A percentile compares a stretch with the other conserved stretches of the same genome.
Evolutionary conservation across 1,140 invertebrate species (phyloP).

Genomic region (Paralvinella palmiformis): DNA sequence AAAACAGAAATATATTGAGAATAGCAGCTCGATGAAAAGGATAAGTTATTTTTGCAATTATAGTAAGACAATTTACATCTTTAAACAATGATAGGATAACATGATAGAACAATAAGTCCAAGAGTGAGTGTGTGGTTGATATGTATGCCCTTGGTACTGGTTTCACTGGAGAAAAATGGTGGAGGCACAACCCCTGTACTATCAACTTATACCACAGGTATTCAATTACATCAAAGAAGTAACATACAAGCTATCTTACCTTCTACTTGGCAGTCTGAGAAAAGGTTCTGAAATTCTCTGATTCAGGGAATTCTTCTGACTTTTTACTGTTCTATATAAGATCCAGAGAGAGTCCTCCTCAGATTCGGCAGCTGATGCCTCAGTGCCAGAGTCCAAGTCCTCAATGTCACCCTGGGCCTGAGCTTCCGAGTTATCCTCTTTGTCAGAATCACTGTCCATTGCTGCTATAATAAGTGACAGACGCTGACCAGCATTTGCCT

Average conservation of each 20-base stretch:
- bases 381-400: slow-evolving; percentile 54
- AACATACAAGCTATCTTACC: background rate
- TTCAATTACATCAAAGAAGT: too few species aligned
- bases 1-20: slow-evolving; percentile 46
- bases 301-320: slow-evolving; percentile 63
- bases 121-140: too few species aligned
- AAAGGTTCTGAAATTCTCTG: slow-evolving; percentile 75
- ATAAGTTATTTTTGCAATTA: slow-evolving; percentile 54
- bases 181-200: too few species aligned
- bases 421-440: slow-evolving; percentile 28
- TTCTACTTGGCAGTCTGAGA: slow-evolving; percentile 72
- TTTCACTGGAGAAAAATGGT: too few species aligned
- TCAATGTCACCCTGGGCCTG: slow-evolving; percentile 25
- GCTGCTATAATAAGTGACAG: slow-evolving; percentile 58
- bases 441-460: slow-evolving; percentile 49
- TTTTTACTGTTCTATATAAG: slow-evolving; percentile 70
- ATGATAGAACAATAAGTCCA: too few species aligned
- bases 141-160: too few species aligned
- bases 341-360: slow-evolving; percentile 59
- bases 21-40: too few species aligned
- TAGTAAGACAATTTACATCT: too few species aligned
- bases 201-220: too few species aligned
- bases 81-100: too few species aligned
- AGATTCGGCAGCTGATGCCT: background rate
- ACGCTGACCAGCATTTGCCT: slow-evolving; percentile 34